Evolutionary conservation across 2,113 vertebrate species (phyloP).

Genomic region (Mixornis gularis): DNA sequence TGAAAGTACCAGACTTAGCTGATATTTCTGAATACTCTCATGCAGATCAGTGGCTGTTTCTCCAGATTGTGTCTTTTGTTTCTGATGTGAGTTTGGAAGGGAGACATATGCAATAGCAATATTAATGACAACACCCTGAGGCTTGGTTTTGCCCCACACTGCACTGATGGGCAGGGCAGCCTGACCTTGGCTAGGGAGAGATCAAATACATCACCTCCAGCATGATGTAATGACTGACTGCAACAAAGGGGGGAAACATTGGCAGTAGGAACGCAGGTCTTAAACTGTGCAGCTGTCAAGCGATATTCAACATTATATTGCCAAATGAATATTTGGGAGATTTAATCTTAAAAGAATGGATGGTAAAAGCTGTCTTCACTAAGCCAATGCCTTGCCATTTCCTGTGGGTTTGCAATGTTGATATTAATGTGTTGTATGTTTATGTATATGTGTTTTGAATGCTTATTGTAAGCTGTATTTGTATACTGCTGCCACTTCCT

Average conservation of each 20-base stretch:
- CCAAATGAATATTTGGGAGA: not conserved
- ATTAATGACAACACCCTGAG: not conserved
- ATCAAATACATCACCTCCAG: slow-evolving; percentile 15
- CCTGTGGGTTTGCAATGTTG: not conserved
- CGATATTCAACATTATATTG: accelerated
- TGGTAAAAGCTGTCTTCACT: not conserved
- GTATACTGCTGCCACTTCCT: not conserved
- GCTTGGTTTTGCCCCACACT: not conserved
- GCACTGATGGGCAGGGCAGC: not conserved
- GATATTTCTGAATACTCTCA: not conserved
- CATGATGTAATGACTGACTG: not conserved
- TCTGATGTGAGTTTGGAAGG: not conserved
- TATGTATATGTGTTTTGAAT: not conserved
- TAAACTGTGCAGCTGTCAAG: not conserved
- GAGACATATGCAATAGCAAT: not conserved
- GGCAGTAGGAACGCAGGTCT: not conserved
- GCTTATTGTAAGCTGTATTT: slow-evolving; percentile 14
- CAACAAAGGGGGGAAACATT: not conserved
- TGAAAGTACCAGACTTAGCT: not conserved
- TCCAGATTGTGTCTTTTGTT: not conserved
- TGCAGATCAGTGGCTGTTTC: not conserved
- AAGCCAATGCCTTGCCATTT: not conserved
- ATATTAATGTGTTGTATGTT: not conserved
- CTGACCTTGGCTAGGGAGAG: not conserved
- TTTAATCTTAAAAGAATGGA: not conserved